Percentiles rank a stretch among this genome's conserved stretches.
Conservation (phyloP, 2,888 invertebrate species). For the Drosophila pegasa region DNA sequence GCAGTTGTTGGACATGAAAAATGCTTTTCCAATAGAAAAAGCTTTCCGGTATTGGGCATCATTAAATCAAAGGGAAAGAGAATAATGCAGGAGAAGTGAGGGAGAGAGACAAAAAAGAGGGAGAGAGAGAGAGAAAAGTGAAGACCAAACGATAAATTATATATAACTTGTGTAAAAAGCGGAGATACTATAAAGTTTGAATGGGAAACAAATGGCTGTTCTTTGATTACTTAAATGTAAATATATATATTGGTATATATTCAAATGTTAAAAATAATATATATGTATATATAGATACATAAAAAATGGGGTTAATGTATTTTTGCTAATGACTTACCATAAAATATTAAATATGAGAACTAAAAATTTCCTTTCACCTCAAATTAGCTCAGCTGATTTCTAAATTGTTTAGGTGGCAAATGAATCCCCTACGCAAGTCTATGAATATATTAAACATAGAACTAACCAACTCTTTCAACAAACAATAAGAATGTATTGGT, state of each 20-base stretch:
- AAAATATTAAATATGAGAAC: neutral
- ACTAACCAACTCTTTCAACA: too few species aligned
- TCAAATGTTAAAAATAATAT: too few species aligned
- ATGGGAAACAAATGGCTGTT: neutral
- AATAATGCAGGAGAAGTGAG: neutral
- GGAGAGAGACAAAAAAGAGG: neutral
- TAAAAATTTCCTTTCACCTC: neutral
- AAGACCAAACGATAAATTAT: neutral
- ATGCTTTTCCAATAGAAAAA: slow-evolving; percentile 65
- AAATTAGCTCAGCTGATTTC: too few species aligned
- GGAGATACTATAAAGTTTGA: neutral
- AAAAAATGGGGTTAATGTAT: too few species aligned
- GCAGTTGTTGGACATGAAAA: slow-evolving; percentile 61
- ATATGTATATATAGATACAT: too few species aligned
- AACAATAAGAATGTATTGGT: too few species aligned
- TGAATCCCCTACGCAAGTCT: too few species aligned
- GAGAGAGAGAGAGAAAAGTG: neutral
- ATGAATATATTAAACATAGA: too few species aligned
- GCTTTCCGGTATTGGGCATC: slow-evolving; percentile 40
- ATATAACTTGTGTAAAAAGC: slow-evolving; percentile 1
- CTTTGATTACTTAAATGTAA: neutral
- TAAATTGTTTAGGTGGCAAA: too few species aligned
- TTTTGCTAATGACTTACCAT: too few species aligned
- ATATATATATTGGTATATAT: neutral
- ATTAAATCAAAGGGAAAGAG: slow-evolving; percentile 42